Evolutionary conservation across 2,888 invertebrate species (phyloP), one percentile per base, ranked within the genome.

Genomic region (Conchocele bisecta): DNA sequence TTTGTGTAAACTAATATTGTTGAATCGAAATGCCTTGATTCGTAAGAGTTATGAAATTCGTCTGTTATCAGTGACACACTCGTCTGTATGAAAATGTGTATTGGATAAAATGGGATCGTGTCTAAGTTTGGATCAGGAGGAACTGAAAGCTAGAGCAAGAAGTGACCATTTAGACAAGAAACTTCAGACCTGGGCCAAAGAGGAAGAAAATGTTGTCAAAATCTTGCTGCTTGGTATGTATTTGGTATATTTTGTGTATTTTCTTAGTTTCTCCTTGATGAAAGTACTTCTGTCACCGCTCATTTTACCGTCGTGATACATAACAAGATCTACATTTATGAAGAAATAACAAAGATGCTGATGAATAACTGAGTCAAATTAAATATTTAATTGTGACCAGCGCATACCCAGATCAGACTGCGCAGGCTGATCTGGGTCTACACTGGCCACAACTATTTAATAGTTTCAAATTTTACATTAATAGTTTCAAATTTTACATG

Each of bases 151-250:
- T 68, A 92, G 93, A 65, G 92, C 93, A 77, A 90, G 93, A 42
- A 94, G 94, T 86, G 93, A 93, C 78, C 93, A 93, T 83, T 94
- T 94, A 66, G 94, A 94, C 86, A 91, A 92, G 78, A 93, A 93
- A 83, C 90, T 94, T 44, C 92, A 93, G 61, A 93, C 93, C 76
- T 91, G 93, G 74, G 93, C 93, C 9, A 93, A 92, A 84, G 93
- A 93, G 82, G 93, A 94, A 73, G 92, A 92, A 67, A 93, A 93
- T 91, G 93, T 94, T 82, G 93, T 94, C 83, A 94, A 94, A 88
- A 94, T 94, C 67, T 89, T 94, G 50, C 89, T 94, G 33, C 90
- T 94, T 41, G 93, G 94, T 93, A 89, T 88, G 91, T 81, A 35
- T 35, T 13, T 13, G 11, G n/a, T 35, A 35, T 35, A n/a, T 13